A percentile compares a stretch with the other conserved stretches of the same genome.
These are phyloP conservation scores for Protaetia brevitarsis DNA, from an alignment of 1,140 invertebrate genomes.

Conservation along the genomic window DNA sequence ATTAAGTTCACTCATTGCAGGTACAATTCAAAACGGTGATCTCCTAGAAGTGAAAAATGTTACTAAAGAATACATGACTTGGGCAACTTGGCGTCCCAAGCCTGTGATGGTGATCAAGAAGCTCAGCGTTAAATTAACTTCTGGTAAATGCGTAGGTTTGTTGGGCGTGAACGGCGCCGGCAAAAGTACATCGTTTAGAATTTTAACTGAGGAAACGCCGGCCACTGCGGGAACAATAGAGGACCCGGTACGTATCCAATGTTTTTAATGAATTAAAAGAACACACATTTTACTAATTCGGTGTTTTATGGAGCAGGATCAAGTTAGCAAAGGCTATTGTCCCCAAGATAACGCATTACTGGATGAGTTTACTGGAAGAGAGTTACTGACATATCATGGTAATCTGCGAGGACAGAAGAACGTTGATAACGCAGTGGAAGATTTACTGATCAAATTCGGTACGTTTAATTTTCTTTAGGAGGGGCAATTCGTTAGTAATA, in stretches of 20 bases:
- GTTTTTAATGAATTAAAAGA: background rate
- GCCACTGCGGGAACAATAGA: background rate
- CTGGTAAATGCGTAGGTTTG: slow-evolving; percentile 83
- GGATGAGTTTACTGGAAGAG: slow-evolving; percentile 63
- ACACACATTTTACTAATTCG: background rate
- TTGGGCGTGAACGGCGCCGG: slow-evolving; percentile 80
- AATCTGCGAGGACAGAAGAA: slow-evolving; percentile 52
- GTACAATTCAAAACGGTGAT: background rate
- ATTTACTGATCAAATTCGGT: slow-evolving; percentile 59
- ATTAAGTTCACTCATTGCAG: background rate
- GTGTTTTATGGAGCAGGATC: background rate
- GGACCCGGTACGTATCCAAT: background rate
- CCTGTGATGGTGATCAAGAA: no score
- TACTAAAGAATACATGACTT: slow-evolving; percentile 69
- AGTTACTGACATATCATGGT: slow-evolving; percentile 68
- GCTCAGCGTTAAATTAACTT: no score
- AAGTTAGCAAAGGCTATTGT: slow-evolving; percentile 68
- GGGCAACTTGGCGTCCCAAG: no score
- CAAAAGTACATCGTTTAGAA: slow-evolving; percentile 83
- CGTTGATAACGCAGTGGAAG: slow-evolving; percentile 52
- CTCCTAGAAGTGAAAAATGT: slow-evolving; percentile 48
- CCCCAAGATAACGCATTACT: slow-evolving; percentile 72
- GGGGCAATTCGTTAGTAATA: background rate
- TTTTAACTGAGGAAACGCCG: slow-evolving; percentile 59
- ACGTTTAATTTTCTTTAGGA: slow-evolving; percentile 27